These are phyloP conservation scores for Cremastinae sp. DNA, from an alignment of 2,888 invertebrate genomes.

Conservation along the genomic window DNA sequence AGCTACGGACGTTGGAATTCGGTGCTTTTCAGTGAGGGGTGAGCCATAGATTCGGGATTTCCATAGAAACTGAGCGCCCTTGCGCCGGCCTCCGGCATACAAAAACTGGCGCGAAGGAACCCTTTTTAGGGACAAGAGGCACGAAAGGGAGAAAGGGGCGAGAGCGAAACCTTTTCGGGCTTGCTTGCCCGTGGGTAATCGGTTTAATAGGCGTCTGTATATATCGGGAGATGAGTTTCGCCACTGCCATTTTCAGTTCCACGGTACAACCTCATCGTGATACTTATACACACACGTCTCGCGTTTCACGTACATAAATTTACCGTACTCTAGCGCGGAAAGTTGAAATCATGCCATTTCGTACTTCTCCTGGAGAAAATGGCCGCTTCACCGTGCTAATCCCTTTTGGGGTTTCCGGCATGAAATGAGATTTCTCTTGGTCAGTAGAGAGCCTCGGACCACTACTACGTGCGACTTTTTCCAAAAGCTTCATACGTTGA, in stretches of 20 bases:
- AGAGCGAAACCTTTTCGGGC: slow-evolving; percentile 68
- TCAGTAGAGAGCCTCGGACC: slow-evolving; percentile 59
- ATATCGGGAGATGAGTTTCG: slow-evolving; percentile 55
- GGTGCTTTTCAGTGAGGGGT: slow-evolving; percentile 49
- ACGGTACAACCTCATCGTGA: slow-evolving; percentile 8
- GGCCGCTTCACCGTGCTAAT: slow-evolving; percentile 72
- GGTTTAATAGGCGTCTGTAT: slow-evolving; percentile 75
- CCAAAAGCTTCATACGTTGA: slow-evolving; percentile 40
- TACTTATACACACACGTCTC: slow-evolving; percentile 16
- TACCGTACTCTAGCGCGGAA: slow-evolving; percentile 68
- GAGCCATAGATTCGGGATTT: slow-evolving; percentile 57
- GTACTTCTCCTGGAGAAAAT: slow-evolving; percentile 69
- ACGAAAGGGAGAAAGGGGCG: not conserved
- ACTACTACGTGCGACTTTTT: slow-evolving; percentile 66
- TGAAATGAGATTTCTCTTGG: slow-evolving; percentile 78
- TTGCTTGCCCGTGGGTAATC: slow-evolving; percentile 75
- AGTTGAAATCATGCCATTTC: slow-evolving; percentile 74
- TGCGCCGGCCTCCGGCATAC: slow-evolving; percentile 16
- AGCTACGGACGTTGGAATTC: slow-evolving; percentile 47
- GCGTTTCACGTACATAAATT: slow-evolving; percentile 1
- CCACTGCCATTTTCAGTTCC: slow-evolving; percentile 50
- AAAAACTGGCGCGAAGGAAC: slow-evolving; percentile 58
- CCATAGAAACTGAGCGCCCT: slow-evolving; percentile 54
- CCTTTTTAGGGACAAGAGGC: slow-evolving; percentile 63
- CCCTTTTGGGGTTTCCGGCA: slow-evolving; percentile 75